Base-by-base conservation (phyloP, 2,113 vertebrate genomes). In the Anoura caudifer region DNA sequence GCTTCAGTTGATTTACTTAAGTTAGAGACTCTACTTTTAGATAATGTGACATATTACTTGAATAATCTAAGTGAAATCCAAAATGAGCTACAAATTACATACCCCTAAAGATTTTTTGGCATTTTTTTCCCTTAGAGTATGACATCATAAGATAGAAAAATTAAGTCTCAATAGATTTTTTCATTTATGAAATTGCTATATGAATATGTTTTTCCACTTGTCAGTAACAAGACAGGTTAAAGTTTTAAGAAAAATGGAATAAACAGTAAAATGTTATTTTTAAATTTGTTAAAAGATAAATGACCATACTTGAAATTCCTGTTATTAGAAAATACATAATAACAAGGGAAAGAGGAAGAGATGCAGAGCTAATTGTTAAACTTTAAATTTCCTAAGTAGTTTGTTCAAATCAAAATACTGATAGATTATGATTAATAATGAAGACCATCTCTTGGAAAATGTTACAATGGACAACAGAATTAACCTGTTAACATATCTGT, bases 151-250 rank as follows among this genome's bases (percentile, higher is more conserved):
- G 20, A 81, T 45, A 80, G n/a, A 36, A 24, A 88, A 67, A 87
- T 65, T 73, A 72, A 77, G n/a, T n/a, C 56, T 45, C 31, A 54
- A 26, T 73, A 33, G 31, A 67, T 20, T 70, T 92, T 70, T 52
- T 83, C 50, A 83, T 95, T 87, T 97, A n/a, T 79, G 43, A 90
- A 92, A 67, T 72, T 65, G n/a, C 7, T 70, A 43, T 59, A 22
- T 92, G 73, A 87, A 61, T 95, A 91, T n/a, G 73, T 82, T 93
- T 93, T 81, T 75, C 92, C 31, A 63, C n/a, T 87, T 93, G 11
- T 65, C 33, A 65, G 14, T 84, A 84, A 79, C 19, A 38, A 80
- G 52, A 75, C 56, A 52, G 2, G 24, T 87, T 90, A 67, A 85
- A 92, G 56, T 82, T 82, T 65, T 76, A 72, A 31, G n/a, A 52